Evolutionary conservation across 2,113 vertebrate species (phyloP), one percentile per base, ranked within the genome.

Genomic region (Pollimyrus isidori): DNA sequence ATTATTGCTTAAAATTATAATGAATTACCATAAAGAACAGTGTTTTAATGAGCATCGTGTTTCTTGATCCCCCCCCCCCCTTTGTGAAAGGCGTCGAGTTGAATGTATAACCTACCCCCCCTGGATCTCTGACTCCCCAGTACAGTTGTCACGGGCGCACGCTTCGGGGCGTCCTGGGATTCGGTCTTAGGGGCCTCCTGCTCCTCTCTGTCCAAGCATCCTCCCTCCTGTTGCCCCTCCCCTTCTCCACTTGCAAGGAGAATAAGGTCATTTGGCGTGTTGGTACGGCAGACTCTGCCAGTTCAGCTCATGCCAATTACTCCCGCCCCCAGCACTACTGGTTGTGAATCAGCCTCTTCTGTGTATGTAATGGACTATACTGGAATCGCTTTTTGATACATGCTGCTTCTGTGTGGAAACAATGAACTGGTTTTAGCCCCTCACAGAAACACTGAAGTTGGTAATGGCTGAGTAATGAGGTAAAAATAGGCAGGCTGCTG

Each of bases 1-100:
- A 50, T 89, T 39, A 89, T 82, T 82, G 50, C 7, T 45, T 82
- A 21, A 30, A 48, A 42, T 89, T 89, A 35, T 89, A 83, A 53
- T 89, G 52, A 82, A 89, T 89, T 89, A 7, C 30, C 48, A 83
- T 82, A 30, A 82, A 80, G 49, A 89, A 56, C 53, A 30, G 50
- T 13, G 10, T 52, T 39, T 87, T 39, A 56, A 17, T 87, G 48
- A 53, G 23, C 49, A 21, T 39, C 23, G 7, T 87, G n/a, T 87
- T 87, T 23, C 50, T 87, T 86, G 85, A 3, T 48, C 3, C n/a
- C 3, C 0, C 23, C 7, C 10, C 9, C 3, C 11, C 1, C 9
- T 26, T 13, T 26, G 10, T 65, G n/a, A 26, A 65, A 65, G 10
- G 45, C 10, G 19, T 45, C 21, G 39, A 4, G 23, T 48, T 48